These are phyloP conservation scores for Sipha maydis DNA, from an alignment of 2,888 invertebrate genomes.

Conservation along the genomic window DNA sequence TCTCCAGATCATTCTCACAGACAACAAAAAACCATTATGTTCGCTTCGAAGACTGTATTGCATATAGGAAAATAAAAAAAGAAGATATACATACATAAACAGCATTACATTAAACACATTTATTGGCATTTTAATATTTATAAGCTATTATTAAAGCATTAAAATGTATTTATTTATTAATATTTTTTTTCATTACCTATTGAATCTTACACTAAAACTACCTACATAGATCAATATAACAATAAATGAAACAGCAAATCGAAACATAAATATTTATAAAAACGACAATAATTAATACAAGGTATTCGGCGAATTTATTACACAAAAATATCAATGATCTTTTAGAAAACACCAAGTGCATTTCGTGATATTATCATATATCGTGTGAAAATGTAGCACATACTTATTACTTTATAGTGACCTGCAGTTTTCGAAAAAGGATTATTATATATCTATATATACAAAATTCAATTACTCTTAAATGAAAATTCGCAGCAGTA, in stretches of 20 bases:
- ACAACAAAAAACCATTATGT: constrained; percentile 27
- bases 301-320: not conserved
- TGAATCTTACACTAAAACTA: not conserved
- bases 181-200: not conserved
- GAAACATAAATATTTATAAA: not conserved
- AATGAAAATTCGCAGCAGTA: not conserved
- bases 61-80: not conserved
- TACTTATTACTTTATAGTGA: not conserved
- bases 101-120: not conserved
- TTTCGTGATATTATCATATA: not conserved
- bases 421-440: not conserved
- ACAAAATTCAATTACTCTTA: constrained; percentile 5
- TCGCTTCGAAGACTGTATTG: too few relatives aligned
- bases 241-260: not conserved
- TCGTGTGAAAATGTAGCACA: not conserved
- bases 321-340: not conserved
- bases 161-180: not conserved
- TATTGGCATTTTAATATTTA: not conserved
- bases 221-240: not conserved
- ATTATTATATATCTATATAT: not conserved
- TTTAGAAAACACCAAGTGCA: not conserved
- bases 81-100: not conserved
- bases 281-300: not conserved
- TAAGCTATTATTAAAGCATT: not conserved
- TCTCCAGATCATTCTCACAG: not conserved